Conservation (phyloP, 2,113 vertebrate genomes). For the Psittacula cyanocephala region DNA sequence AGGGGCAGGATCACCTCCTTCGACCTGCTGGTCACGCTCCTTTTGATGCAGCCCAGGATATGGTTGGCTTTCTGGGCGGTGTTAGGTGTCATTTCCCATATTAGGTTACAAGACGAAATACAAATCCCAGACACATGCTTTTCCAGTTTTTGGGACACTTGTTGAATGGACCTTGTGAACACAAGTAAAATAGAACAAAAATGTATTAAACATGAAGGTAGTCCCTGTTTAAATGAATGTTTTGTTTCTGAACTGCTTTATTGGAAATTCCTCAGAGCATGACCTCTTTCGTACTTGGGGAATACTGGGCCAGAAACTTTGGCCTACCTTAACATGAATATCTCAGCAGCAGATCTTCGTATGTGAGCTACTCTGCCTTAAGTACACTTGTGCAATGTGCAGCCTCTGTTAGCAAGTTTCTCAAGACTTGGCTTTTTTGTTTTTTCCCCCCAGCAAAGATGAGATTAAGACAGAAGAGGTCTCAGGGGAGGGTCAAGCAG, state of each 20-base stretch:
- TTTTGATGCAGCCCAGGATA: no score
- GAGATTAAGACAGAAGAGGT: constrained; percentile 38
- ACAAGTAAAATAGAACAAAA: neutral
- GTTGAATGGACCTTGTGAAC: neutral
- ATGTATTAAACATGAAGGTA: neutral
- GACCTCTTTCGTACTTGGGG: neutral
- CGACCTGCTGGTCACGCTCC: no score
- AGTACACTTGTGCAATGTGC: neutral
- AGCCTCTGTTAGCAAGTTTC: neutral
- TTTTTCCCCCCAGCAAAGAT: neutral
- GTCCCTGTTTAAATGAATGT: neutral
- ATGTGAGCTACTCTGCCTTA: neutral
- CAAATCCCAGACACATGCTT: neutral
- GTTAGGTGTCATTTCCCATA: neutral
- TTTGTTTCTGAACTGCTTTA: neutral
- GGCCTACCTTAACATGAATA: neutral
- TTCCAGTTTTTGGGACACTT: neutral
- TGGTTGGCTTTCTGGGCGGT: no score
- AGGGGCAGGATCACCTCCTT: no score
- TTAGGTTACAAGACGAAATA: neutral
- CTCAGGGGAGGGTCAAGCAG: neutral
- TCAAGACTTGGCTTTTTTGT: neutral
- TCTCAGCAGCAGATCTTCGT: neutral
- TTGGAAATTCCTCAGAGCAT: neutral
- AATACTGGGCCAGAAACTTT: neutral